These are phyloP conservation scores for Selenia dentaria DNA, from an alignment of 2,888 invertebrate species.

Conservation along the genomic window DNA sequence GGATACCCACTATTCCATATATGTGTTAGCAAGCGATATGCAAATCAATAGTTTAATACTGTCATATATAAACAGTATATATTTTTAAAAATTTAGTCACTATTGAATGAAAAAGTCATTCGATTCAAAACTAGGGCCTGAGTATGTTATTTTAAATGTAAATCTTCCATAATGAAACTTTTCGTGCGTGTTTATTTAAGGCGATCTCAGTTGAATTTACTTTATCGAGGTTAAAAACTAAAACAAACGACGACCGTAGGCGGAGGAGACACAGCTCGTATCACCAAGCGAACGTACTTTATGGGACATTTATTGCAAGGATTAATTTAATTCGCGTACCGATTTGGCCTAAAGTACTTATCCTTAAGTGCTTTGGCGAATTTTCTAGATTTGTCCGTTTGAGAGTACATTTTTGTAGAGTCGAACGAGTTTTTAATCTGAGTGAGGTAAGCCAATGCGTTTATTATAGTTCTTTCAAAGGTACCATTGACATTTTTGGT, in stretches of 20 bases:
- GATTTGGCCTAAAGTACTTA: slow-evolving; percentile 18
- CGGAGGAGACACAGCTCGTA: slow-evolving; percentile 32
- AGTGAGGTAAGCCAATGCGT: neutral
- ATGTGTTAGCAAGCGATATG: no score
- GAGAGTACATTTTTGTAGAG: slow-evolving; percentile 6
- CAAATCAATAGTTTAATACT: no score
- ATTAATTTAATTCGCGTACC: slow-evolving; percentile 28
- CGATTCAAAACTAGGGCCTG: no score
- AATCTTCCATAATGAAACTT: no score
- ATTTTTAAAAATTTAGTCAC: no score
- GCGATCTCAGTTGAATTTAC: slow-evolving; percentile 6
- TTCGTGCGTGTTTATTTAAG: slow-evolving; percentile 15
- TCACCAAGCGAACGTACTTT: slow-evolving; percentile 35
- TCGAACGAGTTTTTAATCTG: neutral
- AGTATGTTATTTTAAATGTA: no score
- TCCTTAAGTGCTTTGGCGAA: slow-evolving; percentile 14
- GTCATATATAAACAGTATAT: no score
- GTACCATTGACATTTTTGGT: no score
- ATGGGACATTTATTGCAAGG: slow-evolving; percentile 33
- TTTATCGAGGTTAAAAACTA: slow-evolving; percentile 36
- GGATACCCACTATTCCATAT: no score
- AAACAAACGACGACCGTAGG: slow-evolving; percentile 49
- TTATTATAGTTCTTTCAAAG: no score
- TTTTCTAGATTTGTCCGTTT: slow-evolving; percentile 15
- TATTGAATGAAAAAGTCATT: no score